Evolutionary conservation across 2,797 vertebrate species (phyloP).

Genomic region (Enteromius afrohamiltoni): DNA sequence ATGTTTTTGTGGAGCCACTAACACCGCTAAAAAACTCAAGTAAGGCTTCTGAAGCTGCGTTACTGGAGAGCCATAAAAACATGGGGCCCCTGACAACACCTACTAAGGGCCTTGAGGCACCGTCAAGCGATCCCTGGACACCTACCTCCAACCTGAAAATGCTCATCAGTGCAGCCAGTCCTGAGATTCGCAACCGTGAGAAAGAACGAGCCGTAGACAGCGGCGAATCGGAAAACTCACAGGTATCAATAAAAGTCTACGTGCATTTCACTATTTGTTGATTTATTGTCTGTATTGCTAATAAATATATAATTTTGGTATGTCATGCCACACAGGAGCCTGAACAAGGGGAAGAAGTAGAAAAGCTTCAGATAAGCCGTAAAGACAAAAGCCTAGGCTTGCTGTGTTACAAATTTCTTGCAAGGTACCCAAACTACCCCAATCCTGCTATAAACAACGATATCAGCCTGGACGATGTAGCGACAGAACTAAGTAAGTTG

Average conservation of each 20-base stretch:
- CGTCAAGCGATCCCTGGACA: conserved; percentile 91
- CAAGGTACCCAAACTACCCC: conserved; percentile 88
- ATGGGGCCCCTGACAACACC: conserved; percentile 86
- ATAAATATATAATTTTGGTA: not conserved
- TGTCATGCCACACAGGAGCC: conserved; percentile 74
- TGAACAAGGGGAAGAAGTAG: conserved; percentile 86
- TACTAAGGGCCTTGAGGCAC: conserved; percentile 81
- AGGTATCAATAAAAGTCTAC: conserved; percentile 69
- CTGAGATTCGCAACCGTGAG: conserved; percentile 93
- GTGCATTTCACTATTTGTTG: not conserved
- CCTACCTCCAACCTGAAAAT: conserved; percentile 96
- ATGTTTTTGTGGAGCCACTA: conserved; percentile 72
- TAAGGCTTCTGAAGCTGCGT: conserved; percentile 64
- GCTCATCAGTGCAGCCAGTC: conserved; percentile 93
- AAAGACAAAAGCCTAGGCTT: conserved; percentile 97
- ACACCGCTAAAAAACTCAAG: conserved; percentile 71
- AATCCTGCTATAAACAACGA: conserved; percentile 82
- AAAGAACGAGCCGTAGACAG: conserved; percentile 77
- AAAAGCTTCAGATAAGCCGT: conserved; percentile 88
- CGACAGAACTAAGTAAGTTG: conserved; percentile 89
- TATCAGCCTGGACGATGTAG: conserved; percentile 94
- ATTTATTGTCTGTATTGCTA: not conserved
- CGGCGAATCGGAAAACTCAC: conserved; percentile 68
- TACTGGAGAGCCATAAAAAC: conserved; percentile 68
- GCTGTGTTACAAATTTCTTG: conserved; percentile 93